A percentile compares a stretch with the other conserved stretches of the same genome.
Conservation (phyloP, 1,140 invertebrate genomes). For the Rhyacophila brunnea region DNA sequence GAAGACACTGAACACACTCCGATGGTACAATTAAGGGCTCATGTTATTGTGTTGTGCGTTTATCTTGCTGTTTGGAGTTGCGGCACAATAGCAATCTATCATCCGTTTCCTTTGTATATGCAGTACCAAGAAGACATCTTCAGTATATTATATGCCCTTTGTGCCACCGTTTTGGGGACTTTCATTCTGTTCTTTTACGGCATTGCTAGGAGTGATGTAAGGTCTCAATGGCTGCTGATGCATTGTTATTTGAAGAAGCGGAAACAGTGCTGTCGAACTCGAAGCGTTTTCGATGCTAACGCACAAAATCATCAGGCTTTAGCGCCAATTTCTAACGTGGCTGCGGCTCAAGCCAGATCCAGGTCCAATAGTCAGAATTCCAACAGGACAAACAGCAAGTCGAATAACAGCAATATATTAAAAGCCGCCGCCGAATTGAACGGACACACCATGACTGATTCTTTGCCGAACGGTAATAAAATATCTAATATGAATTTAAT, state of each 20-base stretch:
- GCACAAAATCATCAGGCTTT: constrained; percentile 49
- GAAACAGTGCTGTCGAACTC: constrained; percentile 63
- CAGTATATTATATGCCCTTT: constrained; percentile 73
- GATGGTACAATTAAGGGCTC: constrained; percentile 75
- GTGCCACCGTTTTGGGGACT: constrained; percentile 69
- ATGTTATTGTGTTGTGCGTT: constrained; percentile 73
- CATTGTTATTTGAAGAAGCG: constrained; percentile 59
- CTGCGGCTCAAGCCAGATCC: constrained; percentile 47
- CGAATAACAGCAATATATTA: constrained; percentile 55
- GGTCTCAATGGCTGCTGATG: constrained; percentile 69
- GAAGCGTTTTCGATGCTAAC: constrained; percentile 65
- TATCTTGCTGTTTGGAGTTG: constrained; percentile 75
- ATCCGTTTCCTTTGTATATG: constrained; percentile 59
- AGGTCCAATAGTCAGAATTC: constrained; percentile 64
- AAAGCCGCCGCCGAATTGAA: constrained; percentile 56
- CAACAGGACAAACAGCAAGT: constrained; percentile 54
- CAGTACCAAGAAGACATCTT: constrained; percentile 75
- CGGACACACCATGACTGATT: constrained; percentile 48
- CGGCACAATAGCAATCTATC: constrained; percentile 67
- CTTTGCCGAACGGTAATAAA: constrained; percentile 45
- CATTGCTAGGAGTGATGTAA: constrained; percentile 77
- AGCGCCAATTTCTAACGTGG: constrained; percentile 37
- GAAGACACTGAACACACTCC: constrained; percentile 82
- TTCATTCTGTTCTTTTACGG: constrained; percentile 87
- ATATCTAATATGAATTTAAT: constrained; percentile 63